Conservation (phyloP, 2,797 vertebrate species). For the Premnoplex brunnescens region DNA sequence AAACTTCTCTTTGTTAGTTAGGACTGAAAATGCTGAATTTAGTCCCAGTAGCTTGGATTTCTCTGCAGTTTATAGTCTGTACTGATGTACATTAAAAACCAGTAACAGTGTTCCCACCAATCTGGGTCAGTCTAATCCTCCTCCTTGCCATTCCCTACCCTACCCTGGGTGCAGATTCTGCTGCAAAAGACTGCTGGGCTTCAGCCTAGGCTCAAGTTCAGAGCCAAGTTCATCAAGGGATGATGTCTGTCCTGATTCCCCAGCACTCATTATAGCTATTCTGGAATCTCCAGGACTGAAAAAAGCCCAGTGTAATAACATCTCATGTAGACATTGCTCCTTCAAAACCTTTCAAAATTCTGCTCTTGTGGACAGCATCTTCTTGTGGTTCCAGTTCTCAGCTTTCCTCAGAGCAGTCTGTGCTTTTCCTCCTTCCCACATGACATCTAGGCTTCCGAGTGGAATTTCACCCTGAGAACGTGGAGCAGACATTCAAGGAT, state of each 20-base stretch:
- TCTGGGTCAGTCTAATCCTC: not conserved
- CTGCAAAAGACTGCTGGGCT: not conserved
- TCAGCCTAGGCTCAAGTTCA: not conserved
- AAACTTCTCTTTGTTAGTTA: not conserved
- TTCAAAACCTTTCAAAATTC: not conserved
- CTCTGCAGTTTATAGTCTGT: not conserved
- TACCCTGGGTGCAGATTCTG: not conserved
- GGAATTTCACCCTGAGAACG: not conserved
- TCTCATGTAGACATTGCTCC: not conserved
- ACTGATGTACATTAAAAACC: not conserved
- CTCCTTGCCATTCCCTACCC: not conserved
- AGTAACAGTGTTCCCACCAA: rapidly evolving
- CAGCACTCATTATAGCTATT: not conserved
- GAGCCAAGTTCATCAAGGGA: not conserved
- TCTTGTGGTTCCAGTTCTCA: not conserved
- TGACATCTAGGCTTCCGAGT: not conserved
- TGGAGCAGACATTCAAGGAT: not conserved
- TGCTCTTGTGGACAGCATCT: not conserved
- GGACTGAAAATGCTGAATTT: not conserved
- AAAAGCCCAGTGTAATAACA: not conserved
- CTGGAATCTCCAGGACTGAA: not conserved
- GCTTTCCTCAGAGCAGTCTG: not conserved
- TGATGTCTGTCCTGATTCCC: not conserved
- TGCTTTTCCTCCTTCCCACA: not conserved
- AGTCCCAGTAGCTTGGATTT: not conserved